Evolutionary conservation across 2,888 invertebrate species (phyloP).

Genomic region (Mythimna impura): DNA sequence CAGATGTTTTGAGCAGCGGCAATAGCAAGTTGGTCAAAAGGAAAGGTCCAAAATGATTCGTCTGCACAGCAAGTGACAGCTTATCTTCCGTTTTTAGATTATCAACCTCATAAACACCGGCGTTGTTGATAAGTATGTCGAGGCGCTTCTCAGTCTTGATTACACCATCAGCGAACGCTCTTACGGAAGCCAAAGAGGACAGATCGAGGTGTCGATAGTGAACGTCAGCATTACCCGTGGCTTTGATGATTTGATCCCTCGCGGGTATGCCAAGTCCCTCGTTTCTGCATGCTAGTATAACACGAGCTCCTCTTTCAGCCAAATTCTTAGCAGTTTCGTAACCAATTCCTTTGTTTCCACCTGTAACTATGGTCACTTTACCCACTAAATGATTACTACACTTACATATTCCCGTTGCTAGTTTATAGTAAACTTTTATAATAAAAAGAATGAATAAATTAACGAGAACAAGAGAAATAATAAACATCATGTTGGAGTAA

Average conservation of each 20-base stretch:
- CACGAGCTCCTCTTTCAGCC: slow-evolving; percentile 93
- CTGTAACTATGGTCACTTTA: slow-evolving; percentile 96
- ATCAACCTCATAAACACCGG: slow-evolving; percentile 85
- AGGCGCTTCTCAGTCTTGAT: slow-evolving; percentile 87
- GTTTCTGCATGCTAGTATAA: slow-evolving; percentile 95
- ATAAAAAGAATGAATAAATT: slow-evolving; percentile 55
- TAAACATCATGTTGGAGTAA: slow-evolving; percentile 62
- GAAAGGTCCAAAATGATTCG: slow-evolving; percentile 92
- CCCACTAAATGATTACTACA: slow-evolving; percentile 91
- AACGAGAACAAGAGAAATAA: slow-evolving; percentile 59
- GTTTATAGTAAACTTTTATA: slow-evolving; percentile 67
- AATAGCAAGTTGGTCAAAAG: slow-evolving; percentile 91
- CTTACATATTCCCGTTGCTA: slow-evolving; percentile 76
- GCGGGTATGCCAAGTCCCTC: slow-evolving; percentile 91
- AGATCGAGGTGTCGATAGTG: slow-evolving; percentile 87
- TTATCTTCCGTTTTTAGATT: slow-evolving; percentile 90
- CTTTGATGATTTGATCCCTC: slow-evolving; percentile 71
- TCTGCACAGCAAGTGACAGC: slow-evolving; percentile 90
- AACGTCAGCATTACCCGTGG: slow-evolving; percentile 75
- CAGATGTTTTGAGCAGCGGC: slow-evolving; percentile 81
- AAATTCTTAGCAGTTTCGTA: slow-evolving; percentile 93
- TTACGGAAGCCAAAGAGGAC: slow-evolving; percentile 88
- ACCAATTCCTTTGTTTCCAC: slow-evolving; percentile 95
- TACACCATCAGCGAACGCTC: slow-evolving; percentile 91
- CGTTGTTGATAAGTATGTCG: slow-evolving; percentile 92